phyloP scores from a whole-genome alignment of 2,888 invertebrate species.

The Habrosyne pyritoides region DNA sequence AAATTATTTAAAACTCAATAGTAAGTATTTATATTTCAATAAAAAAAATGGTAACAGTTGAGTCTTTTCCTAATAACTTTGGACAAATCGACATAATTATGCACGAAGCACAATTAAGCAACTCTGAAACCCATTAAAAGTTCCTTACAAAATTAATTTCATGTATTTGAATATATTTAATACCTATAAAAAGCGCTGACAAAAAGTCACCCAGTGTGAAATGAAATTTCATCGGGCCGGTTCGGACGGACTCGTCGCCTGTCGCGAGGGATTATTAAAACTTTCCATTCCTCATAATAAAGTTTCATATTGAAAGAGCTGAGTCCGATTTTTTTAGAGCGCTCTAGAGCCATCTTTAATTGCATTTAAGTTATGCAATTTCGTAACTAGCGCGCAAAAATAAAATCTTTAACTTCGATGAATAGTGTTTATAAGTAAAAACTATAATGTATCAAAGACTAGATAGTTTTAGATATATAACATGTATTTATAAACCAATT shows the following conservation, averaged over 20 bases:
- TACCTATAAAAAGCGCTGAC: slow-evolving; percentile 11
- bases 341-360: slow-evolving; percentile 42
- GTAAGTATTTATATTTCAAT: too few species aligned
- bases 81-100: too few species aligned
- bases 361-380: slow-evolving; percentile 49
- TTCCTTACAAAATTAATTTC: neutral
- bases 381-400: slow-evolving; percentile 29
- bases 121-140: too few species aligned
- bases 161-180: neutral
- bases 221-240: slow-evolving; percentile 35
- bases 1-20: too few species aligned
- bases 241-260: slow-evolving; percentile 42
- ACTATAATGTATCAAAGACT: too few species aligned
- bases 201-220: slow-evolving; percentile 42
- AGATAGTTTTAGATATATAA: too few species aligned
- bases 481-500: too few species aligned
- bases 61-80: too few species aligned
- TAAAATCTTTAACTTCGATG: slow-evolving; percentile 8
- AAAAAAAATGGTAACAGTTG: too few species aligned
- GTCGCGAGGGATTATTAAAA: slow-evolving; percentile 67
- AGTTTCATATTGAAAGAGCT: slow-evolving; percentile 55
- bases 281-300: slow-evolving; percentile 59
- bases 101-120: too few species aligned
- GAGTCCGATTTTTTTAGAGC: slow-evolving; percentile 45
- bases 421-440: neutral